phyloP scores from a whole-genome alignment of 2,888 invertebrate genomes.

The Dorcus parallelipipedus region DNA sequence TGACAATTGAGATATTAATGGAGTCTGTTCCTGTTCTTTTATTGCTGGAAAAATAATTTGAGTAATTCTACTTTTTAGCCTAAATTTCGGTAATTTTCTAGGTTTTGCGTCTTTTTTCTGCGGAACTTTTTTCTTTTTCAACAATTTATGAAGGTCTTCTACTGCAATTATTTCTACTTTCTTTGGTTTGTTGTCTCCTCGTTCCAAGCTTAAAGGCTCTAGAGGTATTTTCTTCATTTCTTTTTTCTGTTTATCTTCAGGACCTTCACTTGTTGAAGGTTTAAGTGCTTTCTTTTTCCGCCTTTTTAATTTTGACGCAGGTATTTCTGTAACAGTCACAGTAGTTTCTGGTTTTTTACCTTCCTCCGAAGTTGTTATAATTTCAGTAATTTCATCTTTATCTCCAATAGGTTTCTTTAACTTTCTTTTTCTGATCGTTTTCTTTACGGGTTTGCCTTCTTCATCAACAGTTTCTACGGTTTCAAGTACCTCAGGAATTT shows the following conservation, averaged over 20 bases:
- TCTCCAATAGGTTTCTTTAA: constrained; percentile 44
- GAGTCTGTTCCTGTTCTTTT: constrained; percentile 39
- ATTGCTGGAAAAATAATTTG: constrained; percentile 50
- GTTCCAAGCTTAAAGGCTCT: constrained; percentile 18
- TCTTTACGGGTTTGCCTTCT: constrained; percentile 21
- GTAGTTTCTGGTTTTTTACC: constrained; percentile 35
- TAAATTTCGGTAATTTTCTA: constrained; percentile 47
- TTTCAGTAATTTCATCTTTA: constrained; percentile 44
- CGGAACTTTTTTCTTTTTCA: constrained; percentile 44
- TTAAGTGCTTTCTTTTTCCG: neutral
- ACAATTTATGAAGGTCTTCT: constrained; percentile 54
- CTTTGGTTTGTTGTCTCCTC: constrained; percentile 53
- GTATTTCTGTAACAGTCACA: constrained; percentile 23
- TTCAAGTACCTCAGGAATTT: constrained; percentile 33
- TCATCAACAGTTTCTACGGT: constrained; percentile 24
- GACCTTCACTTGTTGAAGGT: constrained; percentile 17
- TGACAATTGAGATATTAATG: constrained; percentile 42
- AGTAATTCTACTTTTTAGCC: constrained; percentile 50
- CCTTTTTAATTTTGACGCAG: neutral
- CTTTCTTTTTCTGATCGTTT: constrained; percentile 41
- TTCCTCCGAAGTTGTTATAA: constrained; percentile 37
- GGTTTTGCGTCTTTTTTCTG: constrained; percentile 39
- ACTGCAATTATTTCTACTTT: constrained; percentile 56
- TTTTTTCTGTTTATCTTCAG: constrained; percentile 12
- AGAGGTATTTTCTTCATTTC: neutral